phyloP scores from a whole-genome alignment of 2,888 invertebrate genomes.

The Lasioglossum pauxillum region DNA sequence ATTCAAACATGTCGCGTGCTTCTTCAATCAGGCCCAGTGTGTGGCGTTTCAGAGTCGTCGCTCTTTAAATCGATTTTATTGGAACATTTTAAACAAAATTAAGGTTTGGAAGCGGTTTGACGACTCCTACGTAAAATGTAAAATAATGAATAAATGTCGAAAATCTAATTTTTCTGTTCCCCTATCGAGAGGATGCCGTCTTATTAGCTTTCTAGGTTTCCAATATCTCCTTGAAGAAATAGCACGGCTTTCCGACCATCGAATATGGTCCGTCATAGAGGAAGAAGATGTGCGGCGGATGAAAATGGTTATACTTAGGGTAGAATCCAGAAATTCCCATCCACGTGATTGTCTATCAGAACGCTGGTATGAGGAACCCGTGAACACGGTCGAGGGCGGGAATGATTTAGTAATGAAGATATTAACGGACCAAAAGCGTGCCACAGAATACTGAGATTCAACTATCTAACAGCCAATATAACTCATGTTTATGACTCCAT shows the following conservation, averaged over 20 bases:
- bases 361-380: conserved; percentile 42
- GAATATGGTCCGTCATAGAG: conserved; percentile 59
- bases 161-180: neutral
- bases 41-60: no score
- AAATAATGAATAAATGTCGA: neutral
- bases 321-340: conserved; percentile 66
- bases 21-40: no score
- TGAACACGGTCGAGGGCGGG: conserved; percentile 68
- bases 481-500: conserved; percentile 83
- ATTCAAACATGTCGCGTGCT: no score
- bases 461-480: conserved; percentile 84
- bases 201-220: neutral
- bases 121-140: neutral
- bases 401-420: conserved; percentile 84
- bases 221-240: neutral
- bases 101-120: no score
- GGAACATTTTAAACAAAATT: no score
- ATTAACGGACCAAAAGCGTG: conserved; percentile 83
- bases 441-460: conserved; percentile 84
- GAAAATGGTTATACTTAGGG: conserved; percentile 70
- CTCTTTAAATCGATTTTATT: no score
- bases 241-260: conserved; percentile 30
- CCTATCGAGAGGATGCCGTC: neutral
- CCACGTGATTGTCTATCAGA: conserved; percentile 38
- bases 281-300: conserved; percentile 70